Conservation (phyloP, 2,888 invertebrate species). For the Fragum whitleyi region DNA sequence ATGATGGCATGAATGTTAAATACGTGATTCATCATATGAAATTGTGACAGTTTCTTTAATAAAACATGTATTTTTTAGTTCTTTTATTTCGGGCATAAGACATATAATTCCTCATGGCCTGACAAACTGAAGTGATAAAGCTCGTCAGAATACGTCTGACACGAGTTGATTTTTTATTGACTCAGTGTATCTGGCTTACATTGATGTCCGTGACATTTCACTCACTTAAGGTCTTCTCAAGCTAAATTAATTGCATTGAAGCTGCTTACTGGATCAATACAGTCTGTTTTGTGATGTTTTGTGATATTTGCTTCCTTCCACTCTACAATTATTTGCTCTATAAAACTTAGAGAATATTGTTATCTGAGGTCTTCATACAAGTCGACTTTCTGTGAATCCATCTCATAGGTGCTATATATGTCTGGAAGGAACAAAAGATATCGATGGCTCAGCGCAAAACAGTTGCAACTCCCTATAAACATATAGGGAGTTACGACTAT, state of each 20-base stretch:
- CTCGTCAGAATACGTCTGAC: background rate
- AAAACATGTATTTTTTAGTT: no score
- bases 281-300: slow-evolving; percentile 16
- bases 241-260: slow-evolving; percentile 20
- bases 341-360: background rate
- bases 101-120: no score
- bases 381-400: no score
- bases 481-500: no score
- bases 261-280: slow-evolving; percentile 15
- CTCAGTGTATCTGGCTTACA: slow-evolving; percentile 3
- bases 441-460: no score
- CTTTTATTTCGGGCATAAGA: no score
- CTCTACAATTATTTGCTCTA: background rate
- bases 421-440: no score
- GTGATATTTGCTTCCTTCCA: background rate
- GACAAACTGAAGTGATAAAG: background rate
- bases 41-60: no score
- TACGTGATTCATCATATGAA: no score
- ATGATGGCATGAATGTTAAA: no score
- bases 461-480: no score
- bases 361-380: background rate
- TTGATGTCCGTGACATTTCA: slow-evolving; percentile 2
- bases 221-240: slow-evolving; percentile 13
- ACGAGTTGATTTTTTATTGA: background rate
- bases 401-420: no score